Conservation (phyloP, 2,797 vertebrate genomes). For the Xiphophorus birchmanni region DNA sequence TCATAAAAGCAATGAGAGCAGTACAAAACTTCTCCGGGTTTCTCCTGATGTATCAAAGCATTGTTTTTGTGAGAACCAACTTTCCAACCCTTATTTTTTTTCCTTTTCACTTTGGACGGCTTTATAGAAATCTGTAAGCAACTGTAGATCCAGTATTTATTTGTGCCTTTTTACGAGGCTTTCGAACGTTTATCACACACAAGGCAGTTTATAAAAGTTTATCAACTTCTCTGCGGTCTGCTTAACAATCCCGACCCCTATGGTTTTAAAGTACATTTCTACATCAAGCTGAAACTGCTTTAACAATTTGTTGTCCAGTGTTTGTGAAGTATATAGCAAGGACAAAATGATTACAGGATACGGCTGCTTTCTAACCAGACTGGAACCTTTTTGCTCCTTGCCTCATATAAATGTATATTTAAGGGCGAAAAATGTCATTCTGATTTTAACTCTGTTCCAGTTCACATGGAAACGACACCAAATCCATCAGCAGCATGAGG, state of each 20-base stretch:
- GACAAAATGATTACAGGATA: background rate
- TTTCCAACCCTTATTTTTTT: conserved; percentile 5
- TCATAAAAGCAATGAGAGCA: background rate
- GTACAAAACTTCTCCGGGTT: background rate
- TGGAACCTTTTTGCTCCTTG: background rate
- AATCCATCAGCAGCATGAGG: conserved; percentile 81
- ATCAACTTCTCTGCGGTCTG: background rate
- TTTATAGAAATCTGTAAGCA: conserved; percentile 1
- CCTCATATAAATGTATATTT: background rate
- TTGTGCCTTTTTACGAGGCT: conserved; percentile 14
- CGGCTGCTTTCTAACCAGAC: background rate
- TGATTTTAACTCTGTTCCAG: conserved; percentile 34
- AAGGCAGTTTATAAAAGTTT: conserved; percentile 17
- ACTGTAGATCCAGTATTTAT: conserved; percentile 18
- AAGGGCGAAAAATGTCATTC: background rate
- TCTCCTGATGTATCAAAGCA: background rate
- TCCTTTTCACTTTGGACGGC: conserved; percentile 6
- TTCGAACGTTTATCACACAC: background rate
- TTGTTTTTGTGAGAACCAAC: background rate
- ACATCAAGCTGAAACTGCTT: background rate
- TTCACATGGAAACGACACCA: conserved; percentile 69
- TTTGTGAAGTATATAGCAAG: background rate
- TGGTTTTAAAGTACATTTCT: conserved; percentile 3
- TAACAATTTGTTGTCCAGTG: background rate
- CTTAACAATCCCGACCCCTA: background rate